Base-by-base conservation (phyloP, 2,797 vertebrate genomes). In the Rhabdophis nuchalis region DNA sequence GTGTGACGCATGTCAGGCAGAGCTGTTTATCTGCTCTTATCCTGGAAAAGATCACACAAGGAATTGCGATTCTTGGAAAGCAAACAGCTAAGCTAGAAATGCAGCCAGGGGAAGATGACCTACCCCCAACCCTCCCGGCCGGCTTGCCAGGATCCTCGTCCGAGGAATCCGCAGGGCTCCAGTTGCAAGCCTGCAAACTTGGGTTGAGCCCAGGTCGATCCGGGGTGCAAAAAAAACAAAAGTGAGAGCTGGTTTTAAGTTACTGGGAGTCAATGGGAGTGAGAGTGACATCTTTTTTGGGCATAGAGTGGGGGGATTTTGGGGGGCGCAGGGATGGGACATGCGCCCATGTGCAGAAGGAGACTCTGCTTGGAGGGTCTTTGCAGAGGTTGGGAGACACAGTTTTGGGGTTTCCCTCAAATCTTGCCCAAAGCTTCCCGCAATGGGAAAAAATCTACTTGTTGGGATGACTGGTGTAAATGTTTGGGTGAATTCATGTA, bases 231-330 rank as follows among this genome's bases (percentile, higher is more conserved):
- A 23, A 8, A 58, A 23, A 18, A 56, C 5, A 18, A 56, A n/a
- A n/a, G n/a, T n/a, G 0, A 3, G 1, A 16, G n/a, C 2, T 13
- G 13, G 29, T 13, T 32, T 14, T n/a, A 16, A 13, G n/a, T 68
- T 32, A 14, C n/a, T 6, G 5, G 11, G 61, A 16, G 64, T 68
- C n/a, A 16, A 5, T 29, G 61, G 61, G 61, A 16, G 29, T 14
- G 61, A 14, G 13, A 4, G 1, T 3, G 8, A 23, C 20, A 5
- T 3, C 2, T 9, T 60, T 14, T 64, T 16, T 6, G n/a, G 27
- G n/a, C 12, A 12, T 2, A 12, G 61, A 4, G 12, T 0, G 61
- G 29, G 61, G 61, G 29, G 4, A 10, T 9, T 13, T n/a, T 16
- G 13, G 13, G 13, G 13, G 4, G 5, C 2, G 1, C 29, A 5